Evolutionary conservation across 2,113 vertebrate species (phyloP).

Genomic region (Channa argus): DNA sequence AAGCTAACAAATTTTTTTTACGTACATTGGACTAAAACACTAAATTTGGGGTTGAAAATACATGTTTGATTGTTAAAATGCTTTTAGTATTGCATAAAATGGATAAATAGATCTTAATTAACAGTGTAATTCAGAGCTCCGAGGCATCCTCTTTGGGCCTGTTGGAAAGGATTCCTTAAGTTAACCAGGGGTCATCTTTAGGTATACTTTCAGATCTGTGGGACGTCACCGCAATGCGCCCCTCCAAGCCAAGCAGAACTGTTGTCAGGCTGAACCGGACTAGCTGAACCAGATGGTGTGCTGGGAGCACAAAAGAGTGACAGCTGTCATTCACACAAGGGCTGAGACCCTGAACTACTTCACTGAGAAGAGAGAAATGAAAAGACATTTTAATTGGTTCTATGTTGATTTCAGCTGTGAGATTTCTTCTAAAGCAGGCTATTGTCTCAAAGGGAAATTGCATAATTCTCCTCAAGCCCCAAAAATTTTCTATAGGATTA

Average conservation of each 20-base stretch:
- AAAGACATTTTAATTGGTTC: neutral
- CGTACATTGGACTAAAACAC: too few species aligned
- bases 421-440: too few species aligned
- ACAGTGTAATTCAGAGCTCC: conserved; percentile 23
- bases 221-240: conserved; percentile 34
- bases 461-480: too few species aligned
- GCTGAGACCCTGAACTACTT: conserved; percentile 9
- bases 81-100: neutral
- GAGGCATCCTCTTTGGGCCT: conserved; percentile 32
- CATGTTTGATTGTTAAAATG: too few species aligned
- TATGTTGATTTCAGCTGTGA: neutral
- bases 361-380: neutral
- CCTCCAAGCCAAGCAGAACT: conserved; percentile 30
- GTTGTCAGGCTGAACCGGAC: conserved; percentile 53
- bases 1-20: too few species aligned
- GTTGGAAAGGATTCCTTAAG: conserved; percentile 58
- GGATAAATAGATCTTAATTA: conserved; percentile 3
- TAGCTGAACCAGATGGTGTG: conserved; percentile 65
- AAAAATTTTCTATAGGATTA: too few species aligned
- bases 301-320: conserved; percentile 55
- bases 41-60: too few species aligned
- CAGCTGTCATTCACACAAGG: conserved; percentile 66
- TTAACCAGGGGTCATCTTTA: conserved; percentile 44
- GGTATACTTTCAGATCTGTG: conserved; percentile 35
- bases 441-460: neutral